Percentiles rank a stretch among this genome's conserved stretches.
phyloP scores from a whole-genome alignment of 2,113 vertebrate species.

The Asarcornis scutulata region DNA sequence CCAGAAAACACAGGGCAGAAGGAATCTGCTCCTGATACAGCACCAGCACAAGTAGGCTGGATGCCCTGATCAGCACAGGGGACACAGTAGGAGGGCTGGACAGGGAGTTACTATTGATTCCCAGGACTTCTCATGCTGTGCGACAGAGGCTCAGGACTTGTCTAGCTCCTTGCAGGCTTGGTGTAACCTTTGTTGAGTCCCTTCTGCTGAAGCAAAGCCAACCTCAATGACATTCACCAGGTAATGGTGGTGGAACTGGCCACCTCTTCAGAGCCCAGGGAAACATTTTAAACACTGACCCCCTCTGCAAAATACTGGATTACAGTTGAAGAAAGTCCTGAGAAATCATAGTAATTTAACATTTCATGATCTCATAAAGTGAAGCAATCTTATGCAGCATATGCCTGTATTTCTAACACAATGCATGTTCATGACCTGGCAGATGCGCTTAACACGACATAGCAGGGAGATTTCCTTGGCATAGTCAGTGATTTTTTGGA shows the following conservation, averaged over 20 bases:
- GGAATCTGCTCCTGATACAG: background rate
- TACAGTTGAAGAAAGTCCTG: slow-evolving; percentile 4
- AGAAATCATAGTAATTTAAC: background rate
- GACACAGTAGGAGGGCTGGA: background rate
- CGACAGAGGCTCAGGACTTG: background rate
- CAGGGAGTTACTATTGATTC: background rate
- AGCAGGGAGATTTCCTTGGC: background rate
- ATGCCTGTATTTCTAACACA: background rate
- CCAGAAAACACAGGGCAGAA: background rate
- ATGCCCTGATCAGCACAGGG: background rate
- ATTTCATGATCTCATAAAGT: background rate
- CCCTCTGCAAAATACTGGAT: background rate
- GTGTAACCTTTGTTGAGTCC: background rate
- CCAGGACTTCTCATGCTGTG: background rate
- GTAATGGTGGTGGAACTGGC: background rate
- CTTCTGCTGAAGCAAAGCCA: background rate
- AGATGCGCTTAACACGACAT: background rate
- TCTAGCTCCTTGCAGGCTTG: background rate
- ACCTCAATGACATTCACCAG: background rate
- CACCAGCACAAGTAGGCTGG: rapidly evolving
- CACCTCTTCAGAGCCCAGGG: background rate
- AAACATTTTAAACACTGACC: background rate
- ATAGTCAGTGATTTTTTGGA: background rate
- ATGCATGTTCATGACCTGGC: background rate
- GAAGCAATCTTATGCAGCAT: background rate